Evolutionary conservation across 1,140 invertebrate genomes (phyloP).

Genomic region (Dendrolimus kikuchii): DNA sequence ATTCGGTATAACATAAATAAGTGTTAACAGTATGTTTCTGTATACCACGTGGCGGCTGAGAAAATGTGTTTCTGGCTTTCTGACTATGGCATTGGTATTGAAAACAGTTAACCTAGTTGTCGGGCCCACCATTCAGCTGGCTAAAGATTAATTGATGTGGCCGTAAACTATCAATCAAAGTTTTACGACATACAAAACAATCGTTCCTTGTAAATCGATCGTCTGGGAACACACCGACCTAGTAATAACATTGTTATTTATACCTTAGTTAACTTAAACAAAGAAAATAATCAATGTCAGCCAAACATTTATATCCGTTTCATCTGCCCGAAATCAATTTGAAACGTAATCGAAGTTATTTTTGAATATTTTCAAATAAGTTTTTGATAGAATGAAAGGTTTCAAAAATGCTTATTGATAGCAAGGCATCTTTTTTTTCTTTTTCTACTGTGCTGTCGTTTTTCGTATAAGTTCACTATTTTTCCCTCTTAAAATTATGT

Average conservation of each 20-base stretch:
- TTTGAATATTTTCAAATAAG: no score
- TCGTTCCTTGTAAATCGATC: slow-evolving; percentile 45
- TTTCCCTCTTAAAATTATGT: no score
- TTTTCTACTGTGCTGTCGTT: no score
- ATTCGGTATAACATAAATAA: slow-evolving; percentile 9
- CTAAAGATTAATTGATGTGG: slow-evolving; percentile 52
- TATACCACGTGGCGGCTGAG: slow-evolving; percentile 7
- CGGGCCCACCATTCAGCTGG: slow-evolving; percentile 28
- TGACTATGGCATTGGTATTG: slow-evolving; percentile 44
- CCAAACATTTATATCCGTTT: no score
- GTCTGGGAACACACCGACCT: slow-evolving; percentile 22
- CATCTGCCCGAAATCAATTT: no score
- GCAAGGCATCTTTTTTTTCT: no score
- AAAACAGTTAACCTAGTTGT: slow-evolving; percentile 60
- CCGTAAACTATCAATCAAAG: slow-evolving; percentile 60
- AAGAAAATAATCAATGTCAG: no score
- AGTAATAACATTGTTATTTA: slow-evolving; percentile 5
- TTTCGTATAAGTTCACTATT: no score
- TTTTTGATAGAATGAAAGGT: no score
- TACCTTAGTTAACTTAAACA: no score
- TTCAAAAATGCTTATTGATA: no score
- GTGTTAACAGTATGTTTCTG: slow-evolving; percentile 1
- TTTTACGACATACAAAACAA: slow-evolving; percentile 56
- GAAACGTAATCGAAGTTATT: no score
- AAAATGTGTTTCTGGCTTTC: slow-evolving; percentile 9